Evolutionary conservation across 2,797 vertebrate genomes (phyloP), one percentile per base, ranked within the genome.

Genomic region (Phalloptychus januarius): DNA sequence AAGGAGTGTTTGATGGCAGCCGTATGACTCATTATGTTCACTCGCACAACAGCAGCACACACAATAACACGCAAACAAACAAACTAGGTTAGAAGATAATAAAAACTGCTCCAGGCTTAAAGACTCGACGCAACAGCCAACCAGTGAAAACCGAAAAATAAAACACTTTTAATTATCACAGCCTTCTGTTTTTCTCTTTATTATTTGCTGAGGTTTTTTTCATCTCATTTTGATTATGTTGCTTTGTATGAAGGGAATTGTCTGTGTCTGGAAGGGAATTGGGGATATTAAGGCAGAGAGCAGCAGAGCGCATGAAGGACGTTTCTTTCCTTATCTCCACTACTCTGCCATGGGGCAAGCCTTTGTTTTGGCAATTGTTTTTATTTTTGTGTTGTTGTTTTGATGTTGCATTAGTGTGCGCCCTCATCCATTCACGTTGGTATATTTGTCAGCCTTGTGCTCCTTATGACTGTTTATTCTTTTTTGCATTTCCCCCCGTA

Each of bases 161-260:
- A 93, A 91, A 90, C 88, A 86, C 91, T 93, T 95, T 95, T 94
- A 94, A 95, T 95, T 94, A 95, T 93, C 90, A 71, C 77, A 31
- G 86, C 88, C 88, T 93, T 93, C 92, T 85, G 91, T 90, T 93
- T 91, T 82, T 88, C 69, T 70, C 85, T 93, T 92, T 86, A 91
- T 91, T 93, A 83, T 91, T 67, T 67, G 36, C 38, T 2, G 36
- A 52, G 10, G 1, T 40, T 87, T 88, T 72, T 92, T 87, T 90
- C 87, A 89, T 94, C 88, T 92, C 83, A 78, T 81, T 85, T 88
- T 87, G 90, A 94, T 95, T 94, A 90, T 89, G 91, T 92, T 94
- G 93, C 95, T 94, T 95, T 88, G 89, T 90, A 90, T 82, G 89
- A 93, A 94, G 90, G 81, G 88, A 93, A 92, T 91, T 90, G 88